Percentiles rank a stretch among this genome's conserved stretches.
phyloP scores from a whole-genome alignment of 2,797 vertebrate genomes.

The Lerista edwardsae region DNA sequence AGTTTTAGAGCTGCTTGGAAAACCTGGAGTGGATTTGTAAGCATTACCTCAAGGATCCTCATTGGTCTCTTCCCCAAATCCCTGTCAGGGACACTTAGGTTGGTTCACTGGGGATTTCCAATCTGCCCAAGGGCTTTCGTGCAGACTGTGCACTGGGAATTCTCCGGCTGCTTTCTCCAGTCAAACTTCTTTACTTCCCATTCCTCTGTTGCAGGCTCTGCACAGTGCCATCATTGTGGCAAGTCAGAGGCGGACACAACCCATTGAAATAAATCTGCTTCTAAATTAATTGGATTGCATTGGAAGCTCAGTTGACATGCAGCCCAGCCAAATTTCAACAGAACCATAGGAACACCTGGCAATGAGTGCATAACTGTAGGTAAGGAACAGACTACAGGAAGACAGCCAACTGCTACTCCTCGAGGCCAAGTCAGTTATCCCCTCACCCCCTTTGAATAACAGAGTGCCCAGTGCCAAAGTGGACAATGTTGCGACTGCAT shows the following conservation, averaged over 20 bases:
- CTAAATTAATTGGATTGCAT: not conserved
- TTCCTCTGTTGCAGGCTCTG: not conserved
- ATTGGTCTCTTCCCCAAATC: not conserved
- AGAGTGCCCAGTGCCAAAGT: not conserved
- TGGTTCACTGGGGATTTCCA: not conserved
- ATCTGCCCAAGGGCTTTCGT: not conserved
- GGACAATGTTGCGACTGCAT: not conserved
- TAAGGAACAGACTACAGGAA: not conserved
- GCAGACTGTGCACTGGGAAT: too few relatives aligned
- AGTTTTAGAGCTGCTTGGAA: too few relatives aligned
- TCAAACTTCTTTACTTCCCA: not conserved
- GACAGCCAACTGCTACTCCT: not conserved
- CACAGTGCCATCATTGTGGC: not conserved
- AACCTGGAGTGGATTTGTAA: too few relatives aligned
- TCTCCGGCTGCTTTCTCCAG: not conserved
- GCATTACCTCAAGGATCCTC: not conserved
- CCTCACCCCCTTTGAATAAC: not conserved
- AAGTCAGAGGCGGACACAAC: not conserved
- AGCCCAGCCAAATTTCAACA: not conserved
- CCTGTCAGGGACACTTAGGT: not conserved
- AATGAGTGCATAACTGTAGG: not conserved
- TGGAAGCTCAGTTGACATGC: not conserved
- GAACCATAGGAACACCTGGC: not conserved
- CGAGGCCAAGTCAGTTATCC: not conserved
- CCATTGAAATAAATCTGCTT: not conserved